phyloP scores from a whole-genome alignment of 2,888 invertebrate species.

The Endotricha flammealis region DNA sequence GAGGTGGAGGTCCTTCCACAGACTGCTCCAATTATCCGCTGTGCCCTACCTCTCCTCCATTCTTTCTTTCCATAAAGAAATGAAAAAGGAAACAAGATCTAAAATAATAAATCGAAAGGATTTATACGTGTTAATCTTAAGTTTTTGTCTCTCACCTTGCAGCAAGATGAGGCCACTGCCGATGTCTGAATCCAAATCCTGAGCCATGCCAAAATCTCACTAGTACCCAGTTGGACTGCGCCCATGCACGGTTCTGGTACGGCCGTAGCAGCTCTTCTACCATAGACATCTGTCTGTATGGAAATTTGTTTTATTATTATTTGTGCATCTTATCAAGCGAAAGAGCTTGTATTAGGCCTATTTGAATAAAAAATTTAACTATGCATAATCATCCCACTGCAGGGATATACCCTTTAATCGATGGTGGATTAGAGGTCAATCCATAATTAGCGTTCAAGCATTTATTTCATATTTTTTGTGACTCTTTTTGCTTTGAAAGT shows the following conservation, averaged over 20 bases:
- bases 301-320: conserved; percentile 3
- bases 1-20: too few species aligned
- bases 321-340: neutral
- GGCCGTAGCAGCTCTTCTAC: conserved; percentile 84
- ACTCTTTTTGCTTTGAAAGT: too few species aligned
- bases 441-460: too few species aligned
- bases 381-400: too few species aligned
- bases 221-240: conserved; percentile 91
- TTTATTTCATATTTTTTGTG: too few species aligned
- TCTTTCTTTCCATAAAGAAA: too few species aligned
- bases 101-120: neutral
- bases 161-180: conserved; percentile 72
- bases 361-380: neutral
- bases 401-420: too few species aligned
- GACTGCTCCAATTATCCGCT: too few species aligned
- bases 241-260: conserved; percentile 89
- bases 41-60: too few species aligned
- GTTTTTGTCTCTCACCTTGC: conserved; percentile 60
- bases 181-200: conserved; percentile 86
- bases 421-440: too few species aligned
- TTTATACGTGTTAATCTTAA: neutral
- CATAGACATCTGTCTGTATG: conserved; percentile 78
- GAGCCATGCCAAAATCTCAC: conserved; percentile 91
- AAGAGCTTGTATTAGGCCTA: neutral
- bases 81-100: too few species aligned